Percentiles rank a stretch among this genome's conserved stretches.
phyloP scores from a whole-genome alignment of 2,888 invertebrate species.

The Ectropis crepuscularia region DNA sequence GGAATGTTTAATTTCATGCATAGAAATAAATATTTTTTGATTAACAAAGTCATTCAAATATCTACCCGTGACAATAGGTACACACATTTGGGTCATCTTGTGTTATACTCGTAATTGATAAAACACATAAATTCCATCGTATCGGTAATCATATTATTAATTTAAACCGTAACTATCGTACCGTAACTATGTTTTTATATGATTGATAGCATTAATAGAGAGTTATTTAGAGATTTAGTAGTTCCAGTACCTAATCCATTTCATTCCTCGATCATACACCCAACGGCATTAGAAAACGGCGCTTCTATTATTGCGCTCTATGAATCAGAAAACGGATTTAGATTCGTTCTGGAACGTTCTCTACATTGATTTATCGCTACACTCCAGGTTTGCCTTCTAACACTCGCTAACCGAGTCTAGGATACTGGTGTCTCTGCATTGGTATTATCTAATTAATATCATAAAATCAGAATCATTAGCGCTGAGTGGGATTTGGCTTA shows the following conservation, averaged over 20 bases:
- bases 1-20: too few species aligned
- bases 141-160: too few species aligned
- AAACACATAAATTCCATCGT: too few species aligned
- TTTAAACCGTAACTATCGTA: too few species aligned
- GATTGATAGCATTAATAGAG: too few species aligned
- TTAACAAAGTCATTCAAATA: too few species aligned
- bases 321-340: conserved; percentile 69
- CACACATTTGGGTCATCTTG: too few species aligned
- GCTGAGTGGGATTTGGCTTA: conserved; percentile 60
- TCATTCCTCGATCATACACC: conserved; percentile 27
- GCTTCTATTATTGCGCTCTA: conserved; percentile 57
- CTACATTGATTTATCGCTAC: conserved; percentile 50
- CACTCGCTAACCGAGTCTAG: conserved; percentile 34
- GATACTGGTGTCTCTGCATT: conserved; percentile 43
- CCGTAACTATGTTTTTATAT: too few species aligned
- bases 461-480: conserved; percentile 57
- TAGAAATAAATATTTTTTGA: too few species aligned
- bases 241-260: conserved; percentile 1
- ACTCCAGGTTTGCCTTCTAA: conserved; percentile 44
- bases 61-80: too few species aligned
- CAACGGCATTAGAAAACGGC: conserved; percentile 48
- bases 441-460: conserved; percentile 64
- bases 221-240: too few species aligned
- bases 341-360: conserved; percentile 58
- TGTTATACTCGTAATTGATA: too few species aligned